These are phyloP conservation scores for Nemotelus pantherinus DNA, from an alignment of 2,888 invertebrate species.

Conservation along the genomic window DNA sequence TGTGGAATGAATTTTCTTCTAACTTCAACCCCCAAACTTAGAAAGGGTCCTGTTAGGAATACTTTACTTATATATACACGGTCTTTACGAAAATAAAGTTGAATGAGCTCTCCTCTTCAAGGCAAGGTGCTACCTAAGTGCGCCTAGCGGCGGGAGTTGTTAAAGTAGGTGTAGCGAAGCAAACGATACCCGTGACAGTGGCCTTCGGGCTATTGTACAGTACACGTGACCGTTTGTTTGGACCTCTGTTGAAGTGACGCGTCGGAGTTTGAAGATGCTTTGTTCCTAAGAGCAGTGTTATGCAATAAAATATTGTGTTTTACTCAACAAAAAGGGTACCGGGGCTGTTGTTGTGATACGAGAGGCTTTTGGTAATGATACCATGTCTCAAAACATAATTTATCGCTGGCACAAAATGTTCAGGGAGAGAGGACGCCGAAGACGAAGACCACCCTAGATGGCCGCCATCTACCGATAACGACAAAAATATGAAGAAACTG, in stretches of 20 bases:
- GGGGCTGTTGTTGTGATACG: constrained; percentile 11
- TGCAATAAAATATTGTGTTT: not conserved
- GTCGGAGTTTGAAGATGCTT: not conserved
- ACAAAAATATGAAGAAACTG: constrained; percentile 2
- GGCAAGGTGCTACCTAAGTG: not conserved
- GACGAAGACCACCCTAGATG: constrained; percentile 1
- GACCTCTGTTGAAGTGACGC: not conserved
- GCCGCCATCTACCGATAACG: not conserved
- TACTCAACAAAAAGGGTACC: constrained; percentile 7
- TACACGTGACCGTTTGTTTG: not conserved
- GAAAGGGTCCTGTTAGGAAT: too few species aligned
- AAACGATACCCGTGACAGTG: not conserved
- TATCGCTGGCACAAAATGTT: constrained; percentile 6
- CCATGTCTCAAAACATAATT: constrained; percentile 11
- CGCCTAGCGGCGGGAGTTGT: not conserved
- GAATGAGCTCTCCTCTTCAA: constrained; percentile 1
- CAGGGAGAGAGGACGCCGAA: constrained; percentile 10
- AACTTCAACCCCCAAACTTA: too few species aligned
- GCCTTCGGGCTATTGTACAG: not conserved
- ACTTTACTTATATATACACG: not conserved
- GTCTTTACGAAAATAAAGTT: not conserved
- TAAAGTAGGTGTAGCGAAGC: not conserved
- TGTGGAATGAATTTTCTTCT: too few species aligned
- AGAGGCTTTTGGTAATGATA: not conserved
- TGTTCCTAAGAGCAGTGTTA: constrained; percentile 2